Percentiles rank a stretch among this genome's conserved stretches.
Conservation (phyloP, 2,888 invertebrate genomes). For the Anthophora plumipes region DNA sequence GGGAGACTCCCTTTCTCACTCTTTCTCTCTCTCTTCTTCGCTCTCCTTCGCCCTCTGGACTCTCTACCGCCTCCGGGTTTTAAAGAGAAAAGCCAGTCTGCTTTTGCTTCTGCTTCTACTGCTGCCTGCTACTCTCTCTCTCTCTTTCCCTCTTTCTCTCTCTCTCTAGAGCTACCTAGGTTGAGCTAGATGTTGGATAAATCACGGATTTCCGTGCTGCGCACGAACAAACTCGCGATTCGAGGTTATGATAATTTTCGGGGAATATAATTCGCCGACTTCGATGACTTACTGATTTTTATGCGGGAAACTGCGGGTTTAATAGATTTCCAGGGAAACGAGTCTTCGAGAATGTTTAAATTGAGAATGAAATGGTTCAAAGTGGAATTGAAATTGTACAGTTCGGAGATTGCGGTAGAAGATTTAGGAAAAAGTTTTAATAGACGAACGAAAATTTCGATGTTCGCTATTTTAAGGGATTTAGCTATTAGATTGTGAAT, state of each 20-base stretch:
- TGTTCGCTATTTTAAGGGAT: too few relatives aligned
- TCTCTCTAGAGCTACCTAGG: neutral
- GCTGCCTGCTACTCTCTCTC: conserved; percentile 13
- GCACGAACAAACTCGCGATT: neutral
- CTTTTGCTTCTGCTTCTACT: conserved; percentile 9
- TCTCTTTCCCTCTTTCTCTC: neutral
- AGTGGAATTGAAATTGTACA: too few relatives aligned
- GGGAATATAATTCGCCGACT: neutral
- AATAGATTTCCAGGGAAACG: neutral
- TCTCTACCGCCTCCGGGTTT: conserved; percentile 64
- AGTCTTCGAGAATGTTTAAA: neutral
- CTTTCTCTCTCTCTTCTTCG: conserved; percentile 17
- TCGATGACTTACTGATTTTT: neutral
- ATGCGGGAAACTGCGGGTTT: neutral
- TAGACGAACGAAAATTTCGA: too few relatives aligned
- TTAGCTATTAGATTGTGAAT: too few relatives aligned
- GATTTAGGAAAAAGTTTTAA: too few relatives aligned
- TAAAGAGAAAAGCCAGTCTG: conserved; percentile 69
- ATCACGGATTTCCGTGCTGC: neutral
- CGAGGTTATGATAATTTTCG: neutral
- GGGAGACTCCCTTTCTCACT: conserved; percentile 46
- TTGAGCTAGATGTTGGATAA: conserved; percentile 12
- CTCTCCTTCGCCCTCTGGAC: conserved; percentile 50
- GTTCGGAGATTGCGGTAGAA: too few relatives aligned
- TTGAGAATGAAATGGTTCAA: too few relatives aligned